Base-by-base conservation (phyloP, 2,888 invertebrate species). In the Ornithoptera priamus region DNA sequence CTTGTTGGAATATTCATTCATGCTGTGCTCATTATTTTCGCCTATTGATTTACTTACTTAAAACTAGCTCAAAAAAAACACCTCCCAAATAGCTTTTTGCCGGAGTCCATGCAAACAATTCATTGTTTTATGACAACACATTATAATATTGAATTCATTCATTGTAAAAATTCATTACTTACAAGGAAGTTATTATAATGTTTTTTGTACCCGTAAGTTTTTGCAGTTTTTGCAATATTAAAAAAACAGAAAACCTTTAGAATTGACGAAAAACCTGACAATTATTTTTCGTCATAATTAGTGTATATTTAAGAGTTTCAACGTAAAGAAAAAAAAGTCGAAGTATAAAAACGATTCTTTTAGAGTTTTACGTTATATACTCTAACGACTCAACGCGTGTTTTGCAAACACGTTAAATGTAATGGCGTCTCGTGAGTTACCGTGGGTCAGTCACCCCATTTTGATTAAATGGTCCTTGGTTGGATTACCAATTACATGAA, bases 111-210 rank as follows among this genome's bases (percentile, higher is more conserved):
- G 30, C 30, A 30, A 30, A 30, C 15, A 46, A 15, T 12, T n/a
- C 18, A 6, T 53, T 53, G 53, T 53, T 53, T 53, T 18, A 17
- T 50, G 10, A 17, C 15, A 50, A 50, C 17, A 50, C 1, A 53
- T 53, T 53, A 53, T 53, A 53, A 53, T n/a, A 53, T n/a, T 53
- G 53, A 53, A n/a, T 53, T 53, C 53, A n/a, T 53, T 53, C 53
- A n/a, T 53, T 53, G 53, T 53, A 62, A 46, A 24, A 46, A 7
- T 46, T 62, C 39, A 12, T 62, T 62, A 20, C 62, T 53, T 53
- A 53, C n/a, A 8, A 53, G 53, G 53, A 53, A 53, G 53, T 53
- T 53, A 53, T 53, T 53, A 53, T 12, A n/a, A 18, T 8, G 53
- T 53, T 53, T 53, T 53, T 53, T 46, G 53, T 53, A n/a, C 18